Evolutionary conservation across 2,888 invertebrate species (phyloP), one percentile per base, ranked within the genome.

Genomic region (Iphiclides podalirius): DNA sequence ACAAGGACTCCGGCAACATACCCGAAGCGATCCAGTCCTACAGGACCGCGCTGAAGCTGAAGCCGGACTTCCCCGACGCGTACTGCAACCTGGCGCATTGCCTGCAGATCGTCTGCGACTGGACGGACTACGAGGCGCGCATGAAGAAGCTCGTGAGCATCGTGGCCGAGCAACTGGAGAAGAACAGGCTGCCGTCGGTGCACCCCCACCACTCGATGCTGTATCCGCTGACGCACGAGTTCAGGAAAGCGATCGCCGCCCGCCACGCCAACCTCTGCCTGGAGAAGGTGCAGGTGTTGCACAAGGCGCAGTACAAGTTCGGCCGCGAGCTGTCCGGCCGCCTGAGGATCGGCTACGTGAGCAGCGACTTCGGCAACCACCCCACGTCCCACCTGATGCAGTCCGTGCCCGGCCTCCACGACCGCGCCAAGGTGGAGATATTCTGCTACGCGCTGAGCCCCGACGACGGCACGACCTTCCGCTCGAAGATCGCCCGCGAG

Each of bases 131-230:
- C 74, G 97, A 98, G 58, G 91, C 94, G 0, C 92, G 99, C 31
- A 99, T 99, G 98, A 98, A 97, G 79, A 97, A 97, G 67, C 86
- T 99, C 55, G 98, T 96, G 7, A 94, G 94, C 68, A 99, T 99
- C 61, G 99, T 99, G 0, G 98, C 98, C 3, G 99, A 99, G 72
- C 99, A 99, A 72, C 87, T 99, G 48, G 97, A 98, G 36, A 98
- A 98, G 85, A 98, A 98, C 75, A 92, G 99, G 55, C 89, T 99
- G 45, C 99, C 99, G 0, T 98, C 98, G 0, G 99, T 99, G 1
- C 99, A 99, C 90, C 99, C 99, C 0, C 99, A 99, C 86, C 99
- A 99, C 89, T 98, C 98, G 39, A 99, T 99, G 99, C 90, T 99
- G 44, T 99, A 99, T 87, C 99, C 99, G 0, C 90, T 99, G 57